Percentiles rank a stretch among this genome's conserved stretches.
Conservation (phyloP, 2,888 invertebrate species). For the Perizoma affinitatum region DNA sequence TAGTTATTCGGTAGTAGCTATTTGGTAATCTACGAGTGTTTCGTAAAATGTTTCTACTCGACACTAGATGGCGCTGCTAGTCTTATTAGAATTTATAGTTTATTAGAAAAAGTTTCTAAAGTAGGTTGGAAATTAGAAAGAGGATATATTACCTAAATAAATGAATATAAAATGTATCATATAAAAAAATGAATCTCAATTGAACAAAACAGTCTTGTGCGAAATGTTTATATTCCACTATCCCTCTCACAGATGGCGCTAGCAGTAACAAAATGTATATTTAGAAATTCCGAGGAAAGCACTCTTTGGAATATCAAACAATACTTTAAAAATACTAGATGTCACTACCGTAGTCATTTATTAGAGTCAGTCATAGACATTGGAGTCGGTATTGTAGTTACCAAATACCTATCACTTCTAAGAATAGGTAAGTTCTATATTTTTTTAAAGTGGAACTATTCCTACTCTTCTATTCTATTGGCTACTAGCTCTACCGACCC, state of each 20-base stretch:
- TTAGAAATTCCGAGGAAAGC: background rate
- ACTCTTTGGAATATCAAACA: background rate
- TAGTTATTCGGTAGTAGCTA: conserved; percentile 2
- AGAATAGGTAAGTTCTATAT: no score
- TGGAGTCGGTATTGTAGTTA: no score
- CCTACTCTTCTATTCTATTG: no score
- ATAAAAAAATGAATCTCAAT: background rate
- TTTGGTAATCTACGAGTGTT: background rate
- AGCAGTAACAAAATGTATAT: background rate
- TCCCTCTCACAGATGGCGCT: conserved; percentile 60
- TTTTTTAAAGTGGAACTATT: no score
- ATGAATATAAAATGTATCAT: no score
- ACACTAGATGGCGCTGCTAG: conserved; percentile 57
- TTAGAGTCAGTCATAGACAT: no score
- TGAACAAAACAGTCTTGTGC: background rate
- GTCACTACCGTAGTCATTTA: conserved; percentile 37
- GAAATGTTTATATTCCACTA: conserved; percentile 2
- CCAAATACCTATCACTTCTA: no score
- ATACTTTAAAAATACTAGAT: conserved; percentile 40
- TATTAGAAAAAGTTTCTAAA: no score
- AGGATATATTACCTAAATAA: background rate
- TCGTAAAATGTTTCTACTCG: conserved; percentile 50
- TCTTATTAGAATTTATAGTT: conserved; percentile 19
- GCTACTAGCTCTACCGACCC: no score
- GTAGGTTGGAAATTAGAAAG: no score